Evolutionary conservation across 2,888 invertebrate species (phyloP).

Genomic region (Melinaea marsaeus): DNA sequence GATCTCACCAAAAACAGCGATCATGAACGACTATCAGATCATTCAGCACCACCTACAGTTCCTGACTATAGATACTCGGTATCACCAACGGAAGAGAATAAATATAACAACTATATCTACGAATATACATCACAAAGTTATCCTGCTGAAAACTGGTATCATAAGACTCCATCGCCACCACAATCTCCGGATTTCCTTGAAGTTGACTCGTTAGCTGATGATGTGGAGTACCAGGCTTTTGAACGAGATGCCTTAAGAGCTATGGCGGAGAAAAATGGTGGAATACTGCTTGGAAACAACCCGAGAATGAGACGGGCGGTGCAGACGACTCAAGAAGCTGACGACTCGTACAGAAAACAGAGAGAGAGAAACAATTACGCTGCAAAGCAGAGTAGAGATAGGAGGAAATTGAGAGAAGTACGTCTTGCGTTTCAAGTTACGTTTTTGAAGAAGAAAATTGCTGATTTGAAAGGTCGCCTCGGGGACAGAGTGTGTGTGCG

Average conservation of each 20-base stretch:
- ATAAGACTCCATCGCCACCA: conserved; percentile 63
- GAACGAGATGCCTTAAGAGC: conserved; percentile 83
- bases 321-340: conserved; percentile 65
- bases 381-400: conserved; percentile 95
- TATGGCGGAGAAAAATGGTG: conserved; percentile 81
- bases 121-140: conserved; percentile 41
- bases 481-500: conserved; percentile 26
- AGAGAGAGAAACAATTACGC: conserved; percentile 95
- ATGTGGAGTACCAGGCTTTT: conserved; percentile 83
- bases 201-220: conserved; percentile 59
- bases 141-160: conserved; percentile 39
- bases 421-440: conserved; percentile 93
- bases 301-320: conserved; percentile 84
- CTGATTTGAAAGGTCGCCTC: conserved; percentile 40
- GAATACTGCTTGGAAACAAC: conserved; percentile 76
- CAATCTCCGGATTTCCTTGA: conserved; percentile 53
- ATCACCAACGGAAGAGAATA: conserved; percentile 29
- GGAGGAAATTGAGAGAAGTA: conserved; percentile 93
- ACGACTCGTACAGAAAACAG: conserved; percentile 92
- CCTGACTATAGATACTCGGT: conserved; percentile 34
- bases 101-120: conserved; percentile 18
- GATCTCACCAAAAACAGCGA: conserved; percentile 53
- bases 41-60: conserved; percentile 31
- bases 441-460: conserved; percentile 75
- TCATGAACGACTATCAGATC: conserved; percentile 36